Evolutionary conservation across 2,797 vertebrate species (phyloP).

Genomic region (Erithacus rubecula): DNA sequence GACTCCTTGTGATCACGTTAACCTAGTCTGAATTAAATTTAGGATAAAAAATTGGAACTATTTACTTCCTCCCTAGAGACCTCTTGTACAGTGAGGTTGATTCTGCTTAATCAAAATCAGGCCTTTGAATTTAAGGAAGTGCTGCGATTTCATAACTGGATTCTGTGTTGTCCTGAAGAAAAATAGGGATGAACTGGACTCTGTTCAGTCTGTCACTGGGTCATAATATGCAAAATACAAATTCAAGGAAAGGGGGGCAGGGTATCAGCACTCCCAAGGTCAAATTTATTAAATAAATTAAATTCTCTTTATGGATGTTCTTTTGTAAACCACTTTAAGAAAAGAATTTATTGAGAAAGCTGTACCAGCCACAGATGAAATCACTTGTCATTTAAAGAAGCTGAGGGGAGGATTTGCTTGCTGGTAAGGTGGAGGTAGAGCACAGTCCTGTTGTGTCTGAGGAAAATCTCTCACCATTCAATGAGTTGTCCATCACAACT

Average conservation of each 20-base stretch:
- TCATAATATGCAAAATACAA: neutral
- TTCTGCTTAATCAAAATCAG: neutral
- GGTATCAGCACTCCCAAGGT: neutral
- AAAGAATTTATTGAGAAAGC: neutral
- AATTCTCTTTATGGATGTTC: neutral
- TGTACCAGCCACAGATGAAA: neutral
- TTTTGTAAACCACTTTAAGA: neutral
- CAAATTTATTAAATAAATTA: neutral
- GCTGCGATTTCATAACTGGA: neutral
- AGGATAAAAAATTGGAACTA: neutral
- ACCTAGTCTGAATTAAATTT: constrained; percentile 10
- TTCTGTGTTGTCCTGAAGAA: neutral
- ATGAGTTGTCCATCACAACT: neutral
- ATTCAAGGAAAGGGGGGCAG: neutral
- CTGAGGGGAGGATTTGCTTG: neutral
- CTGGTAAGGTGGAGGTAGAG: neutral
- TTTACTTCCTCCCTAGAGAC: neutral
- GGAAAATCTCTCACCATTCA: neutral
- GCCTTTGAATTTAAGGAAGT: neutral
- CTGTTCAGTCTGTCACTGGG: neutral
- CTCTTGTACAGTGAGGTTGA: neutral
- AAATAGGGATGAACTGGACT: neutral
- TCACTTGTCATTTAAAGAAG: neutral
- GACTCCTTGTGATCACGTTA: neutral
- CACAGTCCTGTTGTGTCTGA: fast-evolving